phyloP scores from a whole-genome alignment of 2,888 invertebrate species.

The Heteromurus nitidus region DNA sequence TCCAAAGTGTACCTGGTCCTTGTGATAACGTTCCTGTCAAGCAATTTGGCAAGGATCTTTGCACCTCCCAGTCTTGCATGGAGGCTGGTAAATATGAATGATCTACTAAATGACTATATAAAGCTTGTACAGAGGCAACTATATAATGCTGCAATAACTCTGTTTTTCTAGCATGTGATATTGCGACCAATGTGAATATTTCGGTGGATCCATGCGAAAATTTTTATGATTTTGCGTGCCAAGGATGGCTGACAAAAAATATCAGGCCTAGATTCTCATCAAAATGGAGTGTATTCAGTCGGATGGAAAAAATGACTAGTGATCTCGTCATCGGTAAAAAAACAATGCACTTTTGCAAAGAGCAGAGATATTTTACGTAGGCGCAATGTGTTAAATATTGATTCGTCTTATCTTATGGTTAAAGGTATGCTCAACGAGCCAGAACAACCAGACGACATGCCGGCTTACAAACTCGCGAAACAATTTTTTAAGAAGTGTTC shows the following conservation, averaged over 20 bases:
- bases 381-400: too few relatives aligned
- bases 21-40: constrained; percentile 56
- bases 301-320: constrained; percentile 62
- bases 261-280: constrained; percentile 51
- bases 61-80: constrained; percentile 50
- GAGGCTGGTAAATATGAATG: constrained; percentile 46
- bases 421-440: constrained; percentile 63
- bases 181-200: constrained; percentile 60
- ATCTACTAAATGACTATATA: too few relatives aligned
- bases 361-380: too few relatives aligned
- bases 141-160: neutral
- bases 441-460: constrained; percentile 55
- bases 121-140: constrained; percentile 53
- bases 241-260: constrained; percentile 66
- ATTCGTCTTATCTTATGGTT: too few relatives aligned
- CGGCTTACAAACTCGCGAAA: constrained; percentile 58
- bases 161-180: constrained; percentile 52
- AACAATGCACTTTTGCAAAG: neutral
- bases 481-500: constrained; percentile 64
- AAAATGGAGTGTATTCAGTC: constrained; percentile 66
- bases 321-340: constrained; percentile 60
- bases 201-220: constrained; percentile 65
- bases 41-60: constrained; percentile 55
- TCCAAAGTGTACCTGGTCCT: constrained; percentile 54
- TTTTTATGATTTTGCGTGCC: constrained; percentile 68